phyloP scores from a whole-genome alignment of 2,888 invertebrate genomes.

The Buathra laborator region DNA sequence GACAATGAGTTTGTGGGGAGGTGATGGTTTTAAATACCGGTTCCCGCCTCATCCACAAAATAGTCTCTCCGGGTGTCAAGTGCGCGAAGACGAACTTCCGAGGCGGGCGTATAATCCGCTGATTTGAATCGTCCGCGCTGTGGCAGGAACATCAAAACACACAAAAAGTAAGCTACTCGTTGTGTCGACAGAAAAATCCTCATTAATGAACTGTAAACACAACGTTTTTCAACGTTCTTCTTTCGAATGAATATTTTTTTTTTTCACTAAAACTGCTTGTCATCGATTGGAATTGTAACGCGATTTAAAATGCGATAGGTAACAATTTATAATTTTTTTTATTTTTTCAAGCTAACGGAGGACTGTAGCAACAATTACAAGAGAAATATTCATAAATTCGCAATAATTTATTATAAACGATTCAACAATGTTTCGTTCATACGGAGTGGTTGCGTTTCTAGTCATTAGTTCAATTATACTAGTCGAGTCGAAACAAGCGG shows the following conservation, averaged over 20 bases:
- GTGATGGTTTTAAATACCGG: constrained; percentile 58
- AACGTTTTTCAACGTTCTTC: no score
- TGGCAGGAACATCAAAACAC: background rate
- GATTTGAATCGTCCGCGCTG: background rate
- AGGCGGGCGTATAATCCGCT: background rate
- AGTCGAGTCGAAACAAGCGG: constrained; percentile 38
- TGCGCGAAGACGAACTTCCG: constrained; percentile 39
- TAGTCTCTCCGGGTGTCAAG: constrained; percentile 48
- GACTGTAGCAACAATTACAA: background rate
- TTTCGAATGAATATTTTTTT: no score
- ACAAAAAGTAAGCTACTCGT: background rate
- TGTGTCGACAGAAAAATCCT: no score
- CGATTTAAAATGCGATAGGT: background rate
- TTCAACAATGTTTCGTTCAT: constrained; percentile 29
- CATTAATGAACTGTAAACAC: no score
- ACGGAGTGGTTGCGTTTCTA: constrained; percentile 30
- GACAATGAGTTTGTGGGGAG: constrained; percentile 36
- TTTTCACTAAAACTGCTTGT: background rate
- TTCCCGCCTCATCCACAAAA: constrained; percentile 40
- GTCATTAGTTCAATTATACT: constrained; percentile 42
- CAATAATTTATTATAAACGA: background rate
- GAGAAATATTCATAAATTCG: background rate
- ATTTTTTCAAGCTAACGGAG: constrained; percentile 7
- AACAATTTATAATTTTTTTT: background rate
- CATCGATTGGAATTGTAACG: background rate